A percentile compares a stretch with the other conserved stretches of the same genome.
Evolutionary conservation across 2,888 invertebrate species (phyloP).

Genomic region (Drosophila suboccidentalis): DNA sequence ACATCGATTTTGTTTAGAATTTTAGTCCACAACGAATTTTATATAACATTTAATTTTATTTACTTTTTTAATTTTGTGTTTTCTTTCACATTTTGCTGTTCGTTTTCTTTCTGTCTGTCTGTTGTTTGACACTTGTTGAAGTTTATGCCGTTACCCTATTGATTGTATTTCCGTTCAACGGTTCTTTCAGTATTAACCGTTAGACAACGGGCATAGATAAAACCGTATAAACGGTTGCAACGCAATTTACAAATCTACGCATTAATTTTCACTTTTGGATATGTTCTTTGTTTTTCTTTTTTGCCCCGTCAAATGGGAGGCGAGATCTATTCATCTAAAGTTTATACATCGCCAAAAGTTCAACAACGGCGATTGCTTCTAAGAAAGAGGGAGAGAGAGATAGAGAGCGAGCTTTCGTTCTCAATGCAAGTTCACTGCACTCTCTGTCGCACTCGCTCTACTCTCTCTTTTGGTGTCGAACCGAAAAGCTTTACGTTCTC

Average conservation of each 20-base stretch:
- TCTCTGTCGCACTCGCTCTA: constrained; percentile 19
- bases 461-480: not conserved
- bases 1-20: constrained; percentile 19
- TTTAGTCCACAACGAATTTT: constrained; percentile 19
- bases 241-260: constrained; percentile 60
- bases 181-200: constrained; percentile 12
- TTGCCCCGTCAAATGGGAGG: constrained; percentile 21
- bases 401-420: constrained; percentile 46
- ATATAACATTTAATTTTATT: constrained; percentile 35
- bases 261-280: constrained; percentile 45
- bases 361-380: constrained; percentile 1
- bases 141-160: constrained; percentile 2
- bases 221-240: constrained; percentile 24
- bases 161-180: not conserved
- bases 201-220: constrained; percentile 12
- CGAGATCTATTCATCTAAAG: constrained; percentile 64
- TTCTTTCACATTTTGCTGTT: not conserved
- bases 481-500: constrained; percentile 50
- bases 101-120: not conserved
- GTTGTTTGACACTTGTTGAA: constrained; percentile 7
- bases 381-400: constrained; percentile 6
- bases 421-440: constrained; percentile 16
- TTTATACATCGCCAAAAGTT: constrained; percentile 62
- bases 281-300: constrained; percentile 55
- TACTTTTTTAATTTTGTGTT: constrained; percentile 16